A percentile compares a stretch with the other conserved stretches of the same genome.
These are phyloP conservation scores for Grus americana DNA, from an alignment of 2,113 vertebrate genomes.

Conservation along the genomic window DNA sequence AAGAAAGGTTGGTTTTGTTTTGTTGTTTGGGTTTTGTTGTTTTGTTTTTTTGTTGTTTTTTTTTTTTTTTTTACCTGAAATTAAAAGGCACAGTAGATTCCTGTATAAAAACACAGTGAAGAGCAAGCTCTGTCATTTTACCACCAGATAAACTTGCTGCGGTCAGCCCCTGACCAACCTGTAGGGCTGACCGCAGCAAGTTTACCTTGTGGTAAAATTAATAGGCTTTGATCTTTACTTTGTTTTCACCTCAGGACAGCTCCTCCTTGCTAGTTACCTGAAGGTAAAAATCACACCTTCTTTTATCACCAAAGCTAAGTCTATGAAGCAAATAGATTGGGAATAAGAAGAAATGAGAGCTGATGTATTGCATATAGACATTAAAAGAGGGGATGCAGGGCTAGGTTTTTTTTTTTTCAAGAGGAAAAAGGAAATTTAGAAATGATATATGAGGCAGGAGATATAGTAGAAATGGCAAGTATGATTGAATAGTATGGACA, in stretches of 20 bases:
- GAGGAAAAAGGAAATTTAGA: neutral
- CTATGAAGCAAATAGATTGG: neutral
- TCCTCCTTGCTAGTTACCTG: conserved; percentile 9
- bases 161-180: conserved; percentile 6
- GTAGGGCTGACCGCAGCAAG: conserved; percentile 1
- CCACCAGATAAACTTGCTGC: neutral
- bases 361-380: neutral
- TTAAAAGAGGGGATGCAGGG: neutral
- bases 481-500: neutral
- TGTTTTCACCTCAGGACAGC: conserved; percentile 15
- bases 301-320: conserved; percentile 31
- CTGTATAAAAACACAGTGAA: neutral
- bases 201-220: conserved; percentile 16
- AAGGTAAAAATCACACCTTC: conserved; percentile 40
- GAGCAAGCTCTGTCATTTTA: conserved; percentile 11
- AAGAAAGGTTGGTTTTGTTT: neutral
- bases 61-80: neutral
- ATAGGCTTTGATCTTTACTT: conserved; percentile 46
- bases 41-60: neutral
- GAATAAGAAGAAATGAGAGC: neutral
- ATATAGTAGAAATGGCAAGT: neutral
- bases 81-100: neutral
- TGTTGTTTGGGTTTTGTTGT: too few species aligned
- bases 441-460: neutral
- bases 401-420: neutral